Evolutionary conservation across 2,797 vertebrate genomes (phyloP).

Genomic region (Myotis planiceps): DNA sequence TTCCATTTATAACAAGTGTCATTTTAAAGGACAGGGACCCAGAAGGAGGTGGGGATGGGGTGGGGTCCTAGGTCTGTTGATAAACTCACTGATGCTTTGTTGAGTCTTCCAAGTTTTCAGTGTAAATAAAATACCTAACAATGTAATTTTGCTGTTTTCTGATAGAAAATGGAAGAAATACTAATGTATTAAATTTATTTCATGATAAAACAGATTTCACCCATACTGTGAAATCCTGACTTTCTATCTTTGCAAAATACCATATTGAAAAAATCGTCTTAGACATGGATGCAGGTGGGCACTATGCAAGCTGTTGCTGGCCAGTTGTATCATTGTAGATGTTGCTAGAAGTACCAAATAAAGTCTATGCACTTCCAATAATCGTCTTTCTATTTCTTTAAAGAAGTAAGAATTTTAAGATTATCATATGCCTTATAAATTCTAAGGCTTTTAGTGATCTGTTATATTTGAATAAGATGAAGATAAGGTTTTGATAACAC

Average conservation of each 20-base stretch:
- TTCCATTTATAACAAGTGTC: conserved; percentile 10
- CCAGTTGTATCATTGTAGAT: conserved; percentile 81
- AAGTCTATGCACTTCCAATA: conserved; percentile 82
- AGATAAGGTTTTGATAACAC: background rate
- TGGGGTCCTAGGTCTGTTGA: background rate
- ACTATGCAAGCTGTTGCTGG: conserved; percentile 70
- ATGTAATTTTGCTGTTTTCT: conserved; percentile 69
- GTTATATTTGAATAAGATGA: conserved; percentile 4
- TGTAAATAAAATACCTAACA: conserved; percentile 75
- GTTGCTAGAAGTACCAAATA: conserved; percentile 81
- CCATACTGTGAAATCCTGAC: conserved; percentile 67
- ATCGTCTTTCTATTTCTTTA: conserved; percentile 37
- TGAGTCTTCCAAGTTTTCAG: conserved; percentile 68
- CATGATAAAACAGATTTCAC: conserved; percentile 59
- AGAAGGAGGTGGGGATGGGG: background rate
- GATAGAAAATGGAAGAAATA: conserved; percentile 55
- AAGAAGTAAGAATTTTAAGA: background rate
- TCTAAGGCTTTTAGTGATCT: background rate
- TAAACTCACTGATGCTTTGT: conserved; percentile 34
- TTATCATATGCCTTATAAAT: background rate
- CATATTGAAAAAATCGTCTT: conserved; percentile 66
- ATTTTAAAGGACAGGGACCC: conserved; percentile 41
- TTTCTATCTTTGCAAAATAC: conserved; percentile 67
- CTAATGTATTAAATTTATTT: conserved; percentile 56
- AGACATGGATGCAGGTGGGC: conserved; percentile 40